Conservation (phyloP, 2,797 vertebrate species). For the Erpetoichthys calabaricus region DNA sequence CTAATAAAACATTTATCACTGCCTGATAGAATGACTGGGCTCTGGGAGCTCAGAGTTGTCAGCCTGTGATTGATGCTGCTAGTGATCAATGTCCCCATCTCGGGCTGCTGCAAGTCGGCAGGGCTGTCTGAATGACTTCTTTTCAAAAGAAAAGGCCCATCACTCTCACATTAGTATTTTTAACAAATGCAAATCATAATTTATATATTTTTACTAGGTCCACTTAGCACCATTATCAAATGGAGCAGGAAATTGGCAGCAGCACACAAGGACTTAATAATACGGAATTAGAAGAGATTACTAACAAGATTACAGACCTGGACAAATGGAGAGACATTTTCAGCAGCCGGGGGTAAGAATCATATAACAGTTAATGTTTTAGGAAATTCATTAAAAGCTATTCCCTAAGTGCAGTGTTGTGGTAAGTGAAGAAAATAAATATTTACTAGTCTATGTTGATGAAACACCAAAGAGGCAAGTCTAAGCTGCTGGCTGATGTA, state of each 20-base stretch:
- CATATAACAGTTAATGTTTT: too few relatives aligned
- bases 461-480: too few relatives aligned
- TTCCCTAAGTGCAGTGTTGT: too few relatives aligned
- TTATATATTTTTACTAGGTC: too few relatives aligned
- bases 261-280: not conserved
- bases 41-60: not conserved
- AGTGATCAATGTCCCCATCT: not conserved
- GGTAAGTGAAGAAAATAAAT: too few relatives aligned
- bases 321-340: conserved; percentile 54
- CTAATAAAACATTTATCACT: conserved; percentile 14
- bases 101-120: not conserved
- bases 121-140: not conserved
- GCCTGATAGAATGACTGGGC: conserved; percentile 8
- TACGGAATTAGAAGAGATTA: conserved; percentile 48
- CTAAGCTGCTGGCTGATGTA: too few relatives aligned
- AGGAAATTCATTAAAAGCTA: too few relatives aligned
- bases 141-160: not conserved
- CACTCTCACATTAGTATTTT: not conserved
- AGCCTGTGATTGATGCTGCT: not conserved
- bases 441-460: too few relatives aligned
- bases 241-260: conserved; percentile 15
- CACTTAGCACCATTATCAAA: conserved; percentile 16
- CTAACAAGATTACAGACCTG: conserved; percentile 46
- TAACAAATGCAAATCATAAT: conserved; percentile 2
- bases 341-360: conserved; percentile 33